Conservation (phyloP, 2,113 vertebrate genomes). For the Engraulis encrasicolus region DNA sequence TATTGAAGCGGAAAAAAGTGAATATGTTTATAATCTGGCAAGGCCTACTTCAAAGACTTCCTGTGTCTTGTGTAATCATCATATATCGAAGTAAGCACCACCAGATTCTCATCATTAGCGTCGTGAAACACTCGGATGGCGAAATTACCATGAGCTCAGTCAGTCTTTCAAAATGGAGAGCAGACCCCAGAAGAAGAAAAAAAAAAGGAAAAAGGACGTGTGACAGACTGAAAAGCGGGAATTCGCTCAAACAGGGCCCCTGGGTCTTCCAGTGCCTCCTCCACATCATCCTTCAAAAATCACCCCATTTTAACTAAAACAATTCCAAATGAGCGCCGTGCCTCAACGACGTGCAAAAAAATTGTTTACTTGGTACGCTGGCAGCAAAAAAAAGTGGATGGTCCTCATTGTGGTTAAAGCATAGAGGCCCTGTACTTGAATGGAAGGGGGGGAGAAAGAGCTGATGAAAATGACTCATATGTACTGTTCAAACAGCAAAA, state of each 20-base stretch:
- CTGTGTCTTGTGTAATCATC: background rate
- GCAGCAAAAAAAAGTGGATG: background rate
- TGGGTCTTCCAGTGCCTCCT: background rate
- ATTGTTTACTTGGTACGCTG: background rate
- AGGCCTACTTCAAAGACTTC: slow-evolving; percentile 6
- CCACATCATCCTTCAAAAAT: slow-evolving; percentile 15
- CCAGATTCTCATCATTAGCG: background rate
- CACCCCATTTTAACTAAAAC: slow-evolving; percentile 3
- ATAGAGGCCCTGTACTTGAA: slow-evolving; percentile 8
- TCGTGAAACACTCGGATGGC: background rate
- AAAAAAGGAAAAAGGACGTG: background rate
- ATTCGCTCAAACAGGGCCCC: background rate
- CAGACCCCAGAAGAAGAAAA: too few species aligned
- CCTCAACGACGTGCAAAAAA: background rate
- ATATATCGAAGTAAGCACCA: background rate
- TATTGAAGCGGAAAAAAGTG: background rate
- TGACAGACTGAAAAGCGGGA: background rate
- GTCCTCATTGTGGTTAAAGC: slow-evolving; percentile 29
- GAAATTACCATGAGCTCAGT: background rate
- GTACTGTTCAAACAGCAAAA: slow-evolving; percentile 48
- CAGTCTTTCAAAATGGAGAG: background rate
- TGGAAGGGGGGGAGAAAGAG: slow-evolving; percentile 21
- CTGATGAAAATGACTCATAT: slow-evolving; percentile 39
- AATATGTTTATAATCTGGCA: background rate
- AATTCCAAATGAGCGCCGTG: background rate